Evolutionary conservation across 2,113 vertebrate genomes (phyloP).

Genomic region (Burhinus bistriatus): DNA sequence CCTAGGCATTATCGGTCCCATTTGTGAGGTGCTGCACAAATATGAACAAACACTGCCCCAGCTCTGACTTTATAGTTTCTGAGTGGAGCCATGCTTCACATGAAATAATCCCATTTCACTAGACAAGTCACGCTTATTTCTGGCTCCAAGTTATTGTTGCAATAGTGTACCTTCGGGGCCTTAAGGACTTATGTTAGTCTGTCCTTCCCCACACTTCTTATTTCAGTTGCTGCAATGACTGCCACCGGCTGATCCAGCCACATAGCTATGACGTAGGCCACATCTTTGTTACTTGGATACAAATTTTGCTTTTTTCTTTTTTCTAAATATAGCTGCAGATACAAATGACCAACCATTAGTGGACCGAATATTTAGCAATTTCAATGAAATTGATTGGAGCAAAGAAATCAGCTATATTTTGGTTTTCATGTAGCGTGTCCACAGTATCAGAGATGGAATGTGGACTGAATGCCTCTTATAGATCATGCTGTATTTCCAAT

Average conservation of each 20-base stretch:
- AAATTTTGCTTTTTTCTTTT: not conserved
- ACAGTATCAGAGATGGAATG: not conserved
- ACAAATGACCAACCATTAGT: not conserved
- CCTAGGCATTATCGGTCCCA: not conserved
- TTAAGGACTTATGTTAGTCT: not conserved
- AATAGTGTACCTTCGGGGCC: not conserved
- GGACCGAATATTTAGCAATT: not conserved
- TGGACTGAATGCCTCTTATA: not conserved
- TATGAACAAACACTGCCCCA: not conserved
- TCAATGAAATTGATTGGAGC: not conserved
- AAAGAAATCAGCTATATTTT: not conserved
- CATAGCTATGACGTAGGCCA: not conserved
- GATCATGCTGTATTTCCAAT: not conserved
- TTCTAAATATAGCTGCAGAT: slow-evolving; percentile 14
- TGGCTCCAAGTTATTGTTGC: not conserved
- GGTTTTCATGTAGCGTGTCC: not conserved
- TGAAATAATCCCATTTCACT: not conserved
- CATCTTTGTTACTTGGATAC: not conserved
- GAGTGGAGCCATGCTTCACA: not conserved
- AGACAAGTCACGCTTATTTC: not conserved
- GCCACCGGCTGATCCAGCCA: not conserved
- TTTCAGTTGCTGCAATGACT: not conserved
- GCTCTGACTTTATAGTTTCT: not conserved
- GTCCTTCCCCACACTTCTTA: not conserved
- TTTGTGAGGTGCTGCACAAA: not conserved